phyloP scores from a whole-genome alignment of 2,888 invertebrate species.

The Conomelus anceps region DNA sequence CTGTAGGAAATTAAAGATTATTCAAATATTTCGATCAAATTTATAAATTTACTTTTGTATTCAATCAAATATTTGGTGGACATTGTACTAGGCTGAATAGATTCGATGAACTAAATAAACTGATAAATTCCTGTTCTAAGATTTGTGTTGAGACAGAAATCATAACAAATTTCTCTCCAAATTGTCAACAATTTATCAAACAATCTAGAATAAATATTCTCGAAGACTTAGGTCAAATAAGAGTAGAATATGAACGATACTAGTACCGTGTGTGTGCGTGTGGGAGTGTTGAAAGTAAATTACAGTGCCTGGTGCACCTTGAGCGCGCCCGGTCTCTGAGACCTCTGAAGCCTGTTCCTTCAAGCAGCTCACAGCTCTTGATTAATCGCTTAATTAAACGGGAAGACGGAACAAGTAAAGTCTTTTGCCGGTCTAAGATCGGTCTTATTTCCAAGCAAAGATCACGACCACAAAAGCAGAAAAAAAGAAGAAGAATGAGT shows the following conservation, averaged over 20 bases:
- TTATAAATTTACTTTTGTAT: background rate
- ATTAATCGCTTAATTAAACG: background rate
- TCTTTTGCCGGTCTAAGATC: background rate
- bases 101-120: background rate
- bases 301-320: background rate
- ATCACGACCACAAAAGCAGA: background rate
- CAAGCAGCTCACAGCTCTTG: background rate
- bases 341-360: background rate
- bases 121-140: background rate
- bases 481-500: background rate
- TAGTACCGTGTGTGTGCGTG: background rate
- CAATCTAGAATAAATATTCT: too few relatives aligned
- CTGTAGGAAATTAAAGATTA: background rate
- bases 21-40: background rate
- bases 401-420: background rate
- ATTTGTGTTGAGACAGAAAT: too few relatives aligned
- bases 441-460: background rate
- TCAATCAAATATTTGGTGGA: too few relatives aligned
- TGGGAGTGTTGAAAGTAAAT: background rate
- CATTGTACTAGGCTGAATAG: too few relatives aligned
- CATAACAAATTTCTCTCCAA: background rate
- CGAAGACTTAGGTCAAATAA: too few relatives aligned
- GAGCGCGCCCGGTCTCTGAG: background rate
- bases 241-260: too few relatives aligned
- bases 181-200: background rate